Evolutionary conservation across 1,140 invertebrate species (phyloP).

Genomic region (Sycophila sp.): DNA sequence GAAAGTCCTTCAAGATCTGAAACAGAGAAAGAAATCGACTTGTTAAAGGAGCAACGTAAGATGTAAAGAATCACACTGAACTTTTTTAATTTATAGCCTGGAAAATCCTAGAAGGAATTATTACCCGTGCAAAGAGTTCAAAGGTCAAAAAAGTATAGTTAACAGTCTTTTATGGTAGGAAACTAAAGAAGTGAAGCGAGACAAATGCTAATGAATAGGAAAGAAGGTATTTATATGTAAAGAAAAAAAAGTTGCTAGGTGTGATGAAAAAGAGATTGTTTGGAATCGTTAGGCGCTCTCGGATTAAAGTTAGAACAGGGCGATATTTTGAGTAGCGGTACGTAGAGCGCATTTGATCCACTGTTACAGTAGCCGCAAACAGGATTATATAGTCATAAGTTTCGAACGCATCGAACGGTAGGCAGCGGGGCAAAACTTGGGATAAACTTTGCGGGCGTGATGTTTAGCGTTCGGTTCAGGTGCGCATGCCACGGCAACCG

Average conservation of each 20-base stretch:
- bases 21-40: constrained; percentile 46
- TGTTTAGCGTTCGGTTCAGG: not conserved
- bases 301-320: too few relatives aligned
- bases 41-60: constrained; percentile 44
- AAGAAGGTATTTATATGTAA: too few relatives aligned
- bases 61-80: constrained; percentile 47
- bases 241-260: too few relatives aligned
- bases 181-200: too few relatives aligned
- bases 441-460: not conserved
- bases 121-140: constrained; percentile 43
- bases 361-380: too few relatives aligned
- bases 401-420: not conserved
- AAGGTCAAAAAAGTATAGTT: constrained; percentile 16
- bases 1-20: constrained; percentile 47
- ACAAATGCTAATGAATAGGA: too few relatives aligned
- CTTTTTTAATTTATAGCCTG: constrained; percentile 59
- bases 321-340: too few relatives aligned
- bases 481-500: not conserved
- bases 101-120: constrained; percentile 50
- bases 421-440: not conserved
- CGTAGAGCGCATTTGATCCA: too few relatives aligned
- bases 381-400: constrained; percentile 8
- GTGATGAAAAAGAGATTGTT: too few relatives aligned
- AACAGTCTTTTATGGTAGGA: constrained; percentile 7
- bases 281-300: too few relatives aligned